Evolutionary conservation across 2,797 vertebrate species (phyloP), one percentile per base, ranked within the genome.

Genomic region (Paramormyrops hopkinsi): DNA sequence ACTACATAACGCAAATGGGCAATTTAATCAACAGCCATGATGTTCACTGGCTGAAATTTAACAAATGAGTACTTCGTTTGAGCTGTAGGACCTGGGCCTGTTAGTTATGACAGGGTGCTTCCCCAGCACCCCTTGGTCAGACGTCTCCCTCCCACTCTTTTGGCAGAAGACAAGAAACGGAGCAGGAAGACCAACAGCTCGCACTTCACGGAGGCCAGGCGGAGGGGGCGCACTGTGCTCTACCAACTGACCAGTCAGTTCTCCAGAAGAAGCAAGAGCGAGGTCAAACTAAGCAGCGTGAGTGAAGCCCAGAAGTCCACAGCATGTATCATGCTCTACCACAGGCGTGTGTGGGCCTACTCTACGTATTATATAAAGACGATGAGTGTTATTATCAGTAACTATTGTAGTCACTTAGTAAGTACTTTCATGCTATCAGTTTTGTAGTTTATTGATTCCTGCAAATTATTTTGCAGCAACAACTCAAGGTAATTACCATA

Each of bases 221-320:
- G 94, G 93, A 97, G 97, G 65, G 97, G 97, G 87, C 95, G 93
- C 50, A 97, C 95, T 1, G 96, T 97, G 92, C 92, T 99, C 87
- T 96, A 96, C 93, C 97, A 96, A 1, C 94, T 99, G 90, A 97
- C 96, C 90, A 96, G 94, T 89, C 98, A 97, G 79, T 97, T 98
- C 92, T 94, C 94, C 17, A 95, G 94, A 41, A 94, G 95, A 62
- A 93, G 96, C 92, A 97, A 94, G 54, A 88, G 95, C 19, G 95
- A 97, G 69, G 95, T 97, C 93, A 97, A 97, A 94, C 94, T 98
- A 90, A 95, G 95, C 79, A 96, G 94, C 0, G 98, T 99, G 94
- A 98, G 97, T 95, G 90, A 65, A 46, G 25, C 0, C 56, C 48
- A 53, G 59, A 29, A 50, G 12, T 3, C 11, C 12, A 76, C 88